Percentiles rank a stretch among this genome's conserved stretches.
Conservation (phyloP, 2,797 vertebrate species). For the Spea hammondii region DNA sequence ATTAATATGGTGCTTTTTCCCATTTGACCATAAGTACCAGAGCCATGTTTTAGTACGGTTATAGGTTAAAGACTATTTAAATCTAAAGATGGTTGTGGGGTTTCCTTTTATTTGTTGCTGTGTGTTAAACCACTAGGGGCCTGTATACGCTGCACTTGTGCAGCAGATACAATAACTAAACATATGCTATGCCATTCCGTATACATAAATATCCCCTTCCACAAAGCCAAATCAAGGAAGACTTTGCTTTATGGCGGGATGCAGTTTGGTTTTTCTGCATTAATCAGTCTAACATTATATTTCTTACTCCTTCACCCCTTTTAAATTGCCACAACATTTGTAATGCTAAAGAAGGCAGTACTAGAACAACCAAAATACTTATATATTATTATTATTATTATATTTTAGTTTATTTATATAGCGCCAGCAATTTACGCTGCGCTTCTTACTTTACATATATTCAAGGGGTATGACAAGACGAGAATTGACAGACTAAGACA, state of each 20-base stretch:
- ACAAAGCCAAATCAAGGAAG: conserved; percentile 39
- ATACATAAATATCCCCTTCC: conserved; percentile 55
- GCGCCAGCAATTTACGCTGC: too few species aligned
- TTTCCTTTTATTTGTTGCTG: conserved; percentile 74
- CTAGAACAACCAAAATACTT: too few species aligned
- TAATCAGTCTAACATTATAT: background rate
- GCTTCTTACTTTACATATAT: too few species aligned
- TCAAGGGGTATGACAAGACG: too few species aligned
- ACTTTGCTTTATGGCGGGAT: conserved; percentile 5
- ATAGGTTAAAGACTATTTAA: conserved; percentile 54
- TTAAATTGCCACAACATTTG: too few species aligned
- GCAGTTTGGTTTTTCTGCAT: background rate
- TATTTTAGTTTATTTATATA: too few species aligned
- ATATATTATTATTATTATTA: too few species aligned
- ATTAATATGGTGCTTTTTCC: background rate
- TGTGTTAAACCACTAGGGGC: conserved; percentile 86
- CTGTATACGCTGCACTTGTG: conserved; percentile 76
- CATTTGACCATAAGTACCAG: background rate
- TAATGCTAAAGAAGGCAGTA: too few species aligned
- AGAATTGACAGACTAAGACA: too few species aligned
- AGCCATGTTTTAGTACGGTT: conserved; percentile 14
- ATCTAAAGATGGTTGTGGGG: conserved; percentile 57
- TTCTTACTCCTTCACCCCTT: too few species aligned
- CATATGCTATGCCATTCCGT: conserved; percentile 60
- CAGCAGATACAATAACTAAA: conserved; percentile 58